These are phyloP conservation scores for Trissolcus japonicus DNA, from an alignment of 2,888 invertebrate species.

Conservation along the genomic window DNA sequence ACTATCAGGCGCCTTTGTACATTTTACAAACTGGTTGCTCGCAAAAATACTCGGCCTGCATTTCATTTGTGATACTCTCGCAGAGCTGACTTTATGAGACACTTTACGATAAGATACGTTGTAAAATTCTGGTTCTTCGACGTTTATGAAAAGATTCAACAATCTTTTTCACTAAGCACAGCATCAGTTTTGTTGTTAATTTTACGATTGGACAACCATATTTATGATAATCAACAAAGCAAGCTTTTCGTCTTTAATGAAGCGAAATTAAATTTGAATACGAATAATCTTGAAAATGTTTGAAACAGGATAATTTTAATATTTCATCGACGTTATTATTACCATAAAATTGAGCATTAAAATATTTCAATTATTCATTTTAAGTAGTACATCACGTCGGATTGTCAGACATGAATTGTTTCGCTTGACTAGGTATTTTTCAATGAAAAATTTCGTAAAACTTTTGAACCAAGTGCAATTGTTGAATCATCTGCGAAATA, in stretches of 20 bases:
- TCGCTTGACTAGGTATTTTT: too few relatives aligned
- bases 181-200: constrained; percentile 23
- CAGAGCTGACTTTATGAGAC: constrained; percentile 40
- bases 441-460: too few relatives aligned
- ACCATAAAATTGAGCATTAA: too few relatives aligned
- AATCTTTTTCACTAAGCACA: constrained; percentile 39
- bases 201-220: background rate
- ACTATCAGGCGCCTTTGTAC: too few relatives aligned
- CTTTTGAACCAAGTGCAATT: too few relatives aligned
- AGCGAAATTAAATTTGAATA: background rate
- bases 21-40: too few relatives aligned
- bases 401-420: too few relatives aligned
- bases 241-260: background rate
- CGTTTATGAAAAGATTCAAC: constrained; percentile 43
- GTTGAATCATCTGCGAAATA: too few relatives aligned
- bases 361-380: too few relatives aligned
- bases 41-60: constrained; percentile 31
- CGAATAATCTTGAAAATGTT: background rate
- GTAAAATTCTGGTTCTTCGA: constrained; percentile 30
- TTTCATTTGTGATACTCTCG: constrained; percentile 41
- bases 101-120: constrained; percentile 46
- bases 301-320: background rate
- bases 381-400: too few relatives aligned
- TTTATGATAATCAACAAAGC: background rate
- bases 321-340: too few relatives aligned